A percentile compares a stretch with the other conserved stretches of the same genome.
phyloP scores from a whole-genome alignment of 2,797 vertebrate species.

The Oophaga sylvatica region DNA sequence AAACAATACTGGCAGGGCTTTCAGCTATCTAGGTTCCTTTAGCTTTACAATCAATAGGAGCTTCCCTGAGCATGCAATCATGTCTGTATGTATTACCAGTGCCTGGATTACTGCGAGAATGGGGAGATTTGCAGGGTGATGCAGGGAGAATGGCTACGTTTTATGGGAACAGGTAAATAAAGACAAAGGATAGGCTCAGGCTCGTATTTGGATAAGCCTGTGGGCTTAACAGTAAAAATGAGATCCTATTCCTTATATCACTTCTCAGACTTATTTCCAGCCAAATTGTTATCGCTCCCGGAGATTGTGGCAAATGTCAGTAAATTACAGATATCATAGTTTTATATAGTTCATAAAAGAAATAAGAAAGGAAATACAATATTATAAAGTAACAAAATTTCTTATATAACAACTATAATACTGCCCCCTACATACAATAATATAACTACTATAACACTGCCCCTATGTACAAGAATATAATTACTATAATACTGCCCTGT shows the following conservation, averaged over 20 bases:
- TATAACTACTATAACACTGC: no score
- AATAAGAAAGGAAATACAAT: background rate
- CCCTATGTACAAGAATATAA: no score
- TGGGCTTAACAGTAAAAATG: slow-evolving; percentile 25
- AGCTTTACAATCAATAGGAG: slow-evolving; percentile 17
- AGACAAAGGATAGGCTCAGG: background rate
- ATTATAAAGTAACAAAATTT: background rate
- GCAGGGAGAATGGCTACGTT: background rate
- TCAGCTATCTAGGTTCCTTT: background rate
- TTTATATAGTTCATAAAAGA: background rate
- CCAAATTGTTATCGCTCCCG: background rate
- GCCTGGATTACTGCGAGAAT: slow-evolving; percentile 24
- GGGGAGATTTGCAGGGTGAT: slow-evolving; percentile 17
- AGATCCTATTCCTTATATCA: slow-evolving; percentile 10
- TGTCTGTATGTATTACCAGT: slow-evolving; percentile 20
- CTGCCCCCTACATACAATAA: no score
- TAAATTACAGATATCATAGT: background rate
- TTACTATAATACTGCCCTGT: no score
- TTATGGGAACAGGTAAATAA: slow-evolving; percentile 40
- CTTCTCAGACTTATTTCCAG: background rate
- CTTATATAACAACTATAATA: no score
- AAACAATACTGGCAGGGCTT: background rate
- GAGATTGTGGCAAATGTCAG: background rate
- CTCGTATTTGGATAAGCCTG: background rate
- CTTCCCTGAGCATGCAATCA: background rate